Conservation (phyloP, 2,888 invertebrate genomes). For the Pterobdella sp. region DNA sequence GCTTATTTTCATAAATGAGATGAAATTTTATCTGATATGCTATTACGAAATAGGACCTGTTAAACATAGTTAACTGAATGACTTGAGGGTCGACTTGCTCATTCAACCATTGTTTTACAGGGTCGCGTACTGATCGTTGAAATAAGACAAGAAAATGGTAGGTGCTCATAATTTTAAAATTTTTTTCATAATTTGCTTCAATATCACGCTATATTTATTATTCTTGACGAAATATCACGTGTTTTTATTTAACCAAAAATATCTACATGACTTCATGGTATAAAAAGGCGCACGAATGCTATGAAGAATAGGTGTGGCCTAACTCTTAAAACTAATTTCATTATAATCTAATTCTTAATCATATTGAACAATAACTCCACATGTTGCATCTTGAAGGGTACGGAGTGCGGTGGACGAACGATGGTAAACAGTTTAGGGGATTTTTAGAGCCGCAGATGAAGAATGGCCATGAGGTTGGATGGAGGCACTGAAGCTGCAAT, state of each 20-base stretch:
- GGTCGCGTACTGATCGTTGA: slow-evolving; percentile 44
- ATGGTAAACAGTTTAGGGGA: slow-evolving; percentile 46
- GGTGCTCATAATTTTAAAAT: not conserved
- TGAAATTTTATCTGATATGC: no score
- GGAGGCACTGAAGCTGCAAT: slow-evolving; percentile 42
- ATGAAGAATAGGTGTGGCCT: no score
- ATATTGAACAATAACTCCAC: no score
- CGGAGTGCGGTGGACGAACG: slow-evolving; percentile 48
- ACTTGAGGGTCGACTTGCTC: not conserved
- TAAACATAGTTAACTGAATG: no score
- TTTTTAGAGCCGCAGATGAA: slow-evolving; percentile 50
- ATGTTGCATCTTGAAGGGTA: slow-evolving; percentile 42
- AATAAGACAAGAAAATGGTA: slow-evolving; percentile 43
- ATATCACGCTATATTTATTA: no score
- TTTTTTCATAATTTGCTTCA: no score
- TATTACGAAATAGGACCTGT: no score
- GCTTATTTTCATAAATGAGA: no score
- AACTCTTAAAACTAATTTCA: not conserved
- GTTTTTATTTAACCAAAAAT: no score
- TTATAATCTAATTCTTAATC: not conserved
- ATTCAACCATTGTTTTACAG: slow-evolving; percentile 38
- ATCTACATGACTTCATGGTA: no score
- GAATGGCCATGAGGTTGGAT: slow-evolving; percentile 47
- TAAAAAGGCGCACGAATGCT: no score
- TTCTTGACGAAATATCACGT: no score